Percentiles rank a stretch among this genome's conserved stretches.
Conservation (phyloP, 1,140 invertebrate genomes). For the Manduca sexta region DNA sequence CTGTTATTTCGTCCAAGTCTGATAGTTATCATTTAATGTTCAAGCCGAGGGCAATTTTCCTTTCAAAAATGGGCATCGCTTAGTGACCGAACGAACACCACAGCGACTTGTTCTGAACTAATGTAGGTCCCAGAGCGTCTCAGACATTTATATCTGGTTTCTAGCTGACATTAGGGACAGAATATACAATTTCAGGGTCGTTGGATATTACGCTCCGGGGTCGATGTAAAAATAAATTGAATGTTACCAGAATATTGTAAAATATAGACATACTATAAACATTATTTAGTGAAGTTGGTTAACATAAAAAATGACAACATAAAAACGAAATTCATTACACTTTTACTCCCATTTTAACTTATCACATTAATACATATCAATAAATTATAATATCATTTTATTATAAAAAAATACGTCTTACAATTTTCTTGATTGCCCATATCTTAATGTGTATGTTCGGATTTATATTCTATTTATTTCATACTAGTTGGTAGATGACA, state of each 20-base stretch:
- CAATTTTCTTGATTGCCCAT: no score
- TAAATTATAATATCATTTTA: no score
- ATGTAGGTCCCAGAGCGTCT: conserved; percentile 28
- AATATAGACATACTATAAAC: no score
- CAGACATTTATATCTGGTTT: conserved; percentile 35
- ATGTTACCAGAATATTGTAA: no score
- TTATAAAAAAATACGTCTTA: no score
- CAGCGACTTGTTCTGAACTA: conserved; percentile 32
- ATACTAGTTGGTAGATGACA: no score
- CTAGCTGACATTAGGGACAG: background rate
- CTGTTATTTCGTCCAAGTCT: background rate
- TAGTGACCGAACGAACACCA: conserved; percentile 24
- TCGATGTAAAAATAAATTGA: background rate
- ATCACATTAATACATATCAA: no score
- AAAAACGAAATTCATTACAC: background rate
- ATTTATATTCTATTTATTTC: no score
- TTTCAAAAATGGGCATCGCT: conserved; percentile 26
- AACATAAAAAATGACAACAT: background rate
- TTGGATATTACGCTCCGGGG: background rate
- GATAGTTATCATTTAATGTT: conserved; percentile 4
- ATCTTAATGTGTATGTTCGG: no score
- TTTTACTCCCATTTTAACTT: no score
- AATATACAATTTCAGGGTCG: background rate
- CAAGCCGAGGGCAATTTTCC: conserved; percentile 7
- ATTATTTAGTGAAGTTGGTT: no score